Percentiles rank a stretch among this genome's conserved stretches.
phyloP scores from a whole-genome alignment of 2,797 vertebrate genomes.

The Erpetoichthys calabaricus region DNA sequence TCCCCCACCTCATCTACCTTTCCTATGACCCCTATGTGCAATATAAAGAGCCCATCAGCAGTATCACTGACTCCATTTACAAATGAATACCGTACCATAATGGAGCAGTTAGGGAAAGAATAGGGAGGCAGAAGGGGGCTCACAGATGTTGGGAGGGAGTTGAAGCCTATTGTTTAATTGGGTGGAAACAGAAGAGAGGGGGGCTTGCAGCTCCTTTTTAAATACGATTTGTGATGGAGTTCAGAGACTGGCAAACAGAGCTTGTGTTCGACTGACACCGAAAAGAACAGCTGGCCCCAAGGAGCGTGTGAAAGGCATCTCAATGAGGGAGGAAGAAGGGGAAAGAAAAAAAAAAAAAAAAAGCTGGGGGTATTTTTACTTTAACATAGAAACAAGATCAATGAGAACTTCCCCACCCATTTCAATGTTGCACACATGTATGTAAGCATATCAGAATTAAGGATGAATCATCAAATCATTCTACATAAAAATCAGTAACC shows the following conservation, averaged over 20 bases:
- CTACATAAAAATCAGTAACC: no score
- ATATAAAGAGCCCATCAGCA: conserved; percentile 33
- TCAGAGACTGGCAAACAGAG: conserved; percentile 49
- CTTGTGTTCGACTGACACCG: conserved; percentile 33
- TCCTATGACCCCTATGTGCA: conserved; percentile 25
- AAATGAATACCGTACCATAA: conserved; percentile 71
- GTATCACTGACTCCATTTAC: conserved; percentile 58
- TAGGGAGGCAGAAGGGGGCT: conserved; percentile 59
- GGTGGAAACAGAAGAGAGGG: conserved; percentile 50
- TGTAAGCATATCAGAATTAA: not conserved
- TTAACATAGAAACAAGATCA: no score
- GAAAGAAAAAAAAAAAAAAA: conserved; percentile 4
- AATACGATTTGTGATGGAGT: conserved; percentile 69
- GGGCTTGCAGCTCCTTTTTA: conserved; percentile 21
- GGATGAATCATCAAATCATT: not conserved
- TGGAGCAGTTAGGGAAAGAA: conserved; percentile 75
- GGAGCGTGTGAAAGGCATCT: conserved; percentile 56
- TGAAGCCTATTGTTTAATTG: conserved; percentile 69
- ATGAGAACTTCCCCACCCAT: no score
- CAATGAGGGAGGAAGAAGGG: conserved; percentile 44
- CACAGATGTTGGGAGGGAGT: conserved; percentile 72
- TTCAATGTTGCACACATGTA: not conserved
- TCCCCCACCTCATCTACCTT: conserved; percentile 25
- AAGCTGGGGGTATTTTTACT: not conserved
- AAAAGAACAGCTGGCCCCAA: conserved; percentile 61